A percentile compares a stretch with the other conserved stretches of the same genome.
Evolutionary conservation across 1,140 invertebrate species (phyloP).

Genomic region (Helicoverpa armigera): DNA sequence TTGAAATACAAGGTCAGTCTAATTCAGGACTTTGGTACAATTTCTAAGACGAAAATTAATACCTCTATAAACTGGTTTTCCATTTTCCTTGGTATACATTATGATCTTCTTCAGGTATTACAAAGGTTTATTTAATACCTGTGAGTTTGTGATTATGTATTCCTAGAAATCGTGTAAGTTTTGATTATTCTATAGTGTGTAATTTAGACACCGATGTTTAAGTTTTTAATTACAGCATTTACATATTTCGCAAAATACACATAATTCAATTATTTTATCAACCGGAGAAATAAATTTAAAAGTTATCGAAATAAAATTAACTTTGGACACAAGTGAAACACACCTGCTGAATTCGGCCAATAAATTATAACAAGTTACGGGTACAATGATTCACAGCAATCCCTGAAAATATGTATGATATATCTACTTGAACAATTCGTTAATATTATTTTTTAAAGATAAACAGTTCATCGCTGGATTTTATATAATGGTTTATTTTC

Average conservation of each 20-base stretch:
- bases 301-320: neutral
- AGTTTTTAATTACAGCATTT: neutral
- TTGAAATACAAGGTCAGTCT: conserved; percentile 2
- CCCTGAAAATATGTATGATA: conserved; percentile 8
- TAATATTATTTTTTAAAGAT: too few species aligned
- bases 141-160: neutral
- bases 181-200: neutral
- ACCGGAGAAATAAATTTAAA: too few species aligned
- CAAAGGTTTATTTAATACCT: neutral
- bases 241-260: neutral
- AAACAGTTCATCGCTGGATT: too few species aligned
- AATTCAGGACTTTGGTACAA: conserved; percentile 3
- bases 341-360: conserved; percentile 39
- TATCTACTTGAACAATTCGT: too few species aligned
- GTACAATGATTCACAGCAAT: conserved; percentile 45
- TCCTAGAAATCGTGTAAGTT: neutral
- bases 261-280: neutral
- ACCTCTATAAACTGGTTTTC: conserved; percentile 5
- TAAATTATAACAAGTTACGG: conserved; percentile 48
- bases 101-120: conserved; percentile 25
- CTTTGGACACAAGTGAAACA: conserved; percentile 20
- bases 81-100: conserved; percentile 10
- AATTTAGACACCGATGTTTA: neutral
- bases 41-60: conserved; percentile 16
- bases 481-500: too few species aligned